Evolutionary conservation across 2,888 invertebrate species (phyloP).

Genomic region (Leucoma salicis): DNA sequence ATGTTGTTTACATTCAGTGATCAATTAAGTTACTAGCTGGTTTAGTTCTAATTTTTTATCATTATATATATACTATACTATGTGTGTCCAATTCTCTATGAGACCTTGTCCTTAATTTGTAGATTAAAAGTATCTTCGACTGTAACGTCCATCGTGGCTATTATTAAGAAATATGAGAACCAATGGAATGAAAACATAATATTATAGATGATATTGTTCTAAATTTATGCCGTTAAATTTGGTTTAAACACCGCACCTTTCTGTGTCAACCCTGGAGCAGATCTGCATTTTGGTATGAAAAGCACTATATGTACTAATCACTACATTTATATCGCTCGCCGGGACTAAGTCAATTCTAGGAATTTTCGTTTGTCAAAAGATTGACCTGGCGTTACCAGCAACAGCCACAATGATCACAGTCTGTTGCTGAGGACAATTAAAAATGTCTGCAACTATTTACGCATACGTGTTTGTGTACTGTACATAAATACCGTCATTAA

Average conservation of each 20-base stretch:
- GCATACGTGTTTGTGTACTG: background rate
- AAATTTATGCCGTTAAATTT: too few species aligned
- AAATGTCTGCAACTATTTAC: background rate
- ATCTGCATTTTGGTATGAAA: too few species aligned
- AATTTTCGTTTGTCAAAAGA: too few species aligned
- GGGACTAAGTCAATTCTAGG: too few species aligned
- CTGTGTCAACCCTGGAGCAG: too few species aligned
- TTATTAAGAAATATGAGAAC: background rate
- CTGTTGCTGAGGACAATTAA: background rate
- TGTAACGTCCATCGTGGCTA: constrained; percentile 1
- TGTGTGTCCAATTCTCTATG: constrained; percentile 24
- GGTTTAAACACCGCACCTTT: too few species aligned
- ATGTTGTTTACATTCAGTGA: background rate
- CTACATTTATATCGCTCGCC: too few species aligned
- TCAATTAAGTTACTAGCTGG: background rate
- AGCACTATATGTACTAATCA: too few species aligned
- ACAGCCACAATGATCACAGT: too few species aligned
- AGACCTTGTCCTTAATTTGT: constrained; percentile 45
- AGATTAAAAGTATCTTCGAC: constrained; percentile 23
- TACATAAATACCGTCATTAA: background rate
- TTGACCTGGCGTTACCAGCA: too few species aligned
- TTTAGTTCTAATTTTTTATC: constrained; percentile 5
- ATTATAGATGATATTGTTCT: too few species aligned
- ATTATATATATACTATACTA: constrained; percentile 4
- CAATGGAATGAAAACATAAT: background rate